Percentiles rank a stretch among this genome's conserved stretches.
These are phyloP conservation scores for Crotalus tigris DNA, from an alignment of 2,113 vertebrate genomes.

Conservation along the genomic window DNA sequence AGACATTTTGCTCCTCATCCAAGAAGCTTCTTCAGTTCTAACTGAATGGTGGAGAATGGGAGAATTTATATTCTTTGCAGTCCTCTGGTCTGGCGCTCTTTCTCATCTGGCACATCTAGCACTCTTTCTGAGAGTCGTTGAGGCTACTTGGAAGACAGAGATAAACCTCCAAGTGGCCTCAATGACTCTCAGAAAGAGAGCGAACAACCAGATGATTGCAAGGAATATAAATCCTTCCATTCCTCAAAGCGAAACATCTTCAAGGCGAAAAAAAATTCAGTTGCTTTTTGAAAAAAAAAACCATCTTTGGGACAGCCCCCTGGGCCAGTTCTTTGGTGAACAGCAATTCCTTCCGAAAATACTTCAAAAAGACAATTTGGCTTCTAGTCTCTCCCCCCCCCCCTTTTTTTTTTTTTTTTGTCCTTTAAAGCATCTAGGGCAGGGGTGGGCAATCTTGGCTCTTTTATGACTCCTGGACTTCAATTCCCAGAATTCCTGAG, in stretches of 20 bases:
- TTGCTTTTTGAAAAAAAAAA: neutral
- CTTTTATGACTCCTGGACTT: too few relatives aligned
- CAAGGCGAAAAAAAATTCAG: neutral
- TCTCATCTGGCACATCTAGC: too few relatives aligned
- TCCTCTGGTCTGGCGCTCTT: neutral
- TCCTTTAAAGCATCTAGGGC: neutral
- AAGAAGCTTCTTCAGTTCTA: neutral
- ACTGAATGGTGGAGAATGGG: neutral
- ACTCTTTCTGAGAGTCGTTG: neutral
- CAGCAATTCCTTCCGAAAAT: neutral
- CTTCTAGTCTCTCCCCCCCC: fast-evolving
- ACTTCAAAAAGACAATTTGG: neutral
- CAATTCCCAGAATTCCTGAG: too few relatives aligned
- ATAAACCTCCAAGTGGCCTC: neutral
- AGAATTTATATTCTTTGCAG: neutral
- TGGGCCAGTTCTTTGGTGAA: neutral
- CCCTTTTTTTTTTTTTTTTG: too few relatives aligned
- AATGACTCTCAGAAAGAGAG: too few relatives aligned
- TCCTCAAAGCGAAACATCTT: too few relatives aligned
- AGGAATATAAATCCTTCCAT: too few relatives aligned
- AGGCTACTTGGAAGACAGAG: neutral
- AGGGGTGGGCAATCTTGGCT: too few relatives aligned
- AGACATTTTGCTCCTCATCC: neutral
- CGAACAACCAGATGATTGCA: too few relatives aligned
- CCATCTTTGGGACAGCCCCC: too few relatives aligned